Evolutionary conservation across 2,113 vertebrate genomes (phyloP).

Genomic region (Zeus faber): DNA sequence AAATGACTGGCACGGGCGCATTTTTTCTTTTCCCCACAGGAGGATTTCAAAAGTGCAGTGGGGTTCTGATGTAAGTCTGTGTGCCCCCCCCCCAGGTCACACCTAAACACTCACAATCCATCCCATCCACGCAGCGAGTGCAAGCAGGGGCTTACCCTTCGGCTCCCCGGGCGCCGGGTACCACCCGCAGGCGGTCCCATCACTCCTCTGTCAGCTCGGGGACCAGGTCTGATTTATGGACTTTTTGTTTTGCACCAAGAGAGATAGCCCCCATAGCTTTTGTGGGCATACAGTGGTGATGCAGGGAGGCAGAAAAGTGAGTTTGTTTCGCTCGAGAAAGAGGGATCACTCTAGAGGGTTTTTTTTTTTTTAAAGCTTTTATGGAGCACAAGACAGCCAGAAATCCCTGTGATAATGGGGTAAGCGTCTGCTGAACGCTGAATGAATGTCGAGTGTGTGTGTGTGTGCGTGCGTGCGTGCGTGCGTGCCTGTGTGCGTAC

Average conservation of each 20-base stretch:
- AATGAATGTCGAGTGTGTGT: too few relatives aligned
- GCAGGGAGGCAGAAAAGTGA: constrained; percentile 1
- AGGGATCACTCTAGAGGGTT: background rate
- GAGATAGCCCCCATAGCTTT: constrained; percentile 22
- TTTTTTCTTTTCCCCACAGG: too few relatives aligned
- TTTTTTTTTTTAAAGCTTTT: background rate
- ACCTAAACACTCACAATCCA: too few relatives aligned
- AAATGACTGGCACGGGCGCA: too few relatives aligned
- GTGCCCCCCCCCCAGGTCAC: background rate
- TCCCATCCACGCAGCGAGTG: too few relatives aligned
- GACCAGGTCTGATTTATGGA: constrained; percentile 37
- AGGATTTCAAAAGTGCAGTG: too few relatives aligned
- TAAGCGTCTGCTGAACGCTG: constrained; percentile 1
- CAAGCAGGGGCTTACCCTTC: too few relatives aligned
- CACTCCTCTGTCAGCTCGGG: constrained; percentile 32
- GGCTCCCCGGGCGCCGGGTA: too few relatives aligned
- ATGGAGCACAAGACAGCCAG: background rate
- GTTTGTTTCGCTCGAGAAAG: background rate
- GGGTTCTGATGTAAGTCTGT: too few relatives aligned
- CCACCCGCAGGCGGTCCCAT: constrained; percentile 7
- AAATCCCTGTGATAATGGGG: constrained; percentile 18
- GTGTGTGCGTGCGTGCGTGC: too few relatives aligned
- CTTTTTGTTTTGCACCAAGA: constrained; percentile 25
- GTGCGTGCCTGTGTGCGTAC: too few relatives aligned
- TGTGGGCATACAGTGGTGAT: constrained; percentile 27